Conservation (phyloP, 2,888 invertebrate genomes). For the Rhodophaea formosa region DNA sequence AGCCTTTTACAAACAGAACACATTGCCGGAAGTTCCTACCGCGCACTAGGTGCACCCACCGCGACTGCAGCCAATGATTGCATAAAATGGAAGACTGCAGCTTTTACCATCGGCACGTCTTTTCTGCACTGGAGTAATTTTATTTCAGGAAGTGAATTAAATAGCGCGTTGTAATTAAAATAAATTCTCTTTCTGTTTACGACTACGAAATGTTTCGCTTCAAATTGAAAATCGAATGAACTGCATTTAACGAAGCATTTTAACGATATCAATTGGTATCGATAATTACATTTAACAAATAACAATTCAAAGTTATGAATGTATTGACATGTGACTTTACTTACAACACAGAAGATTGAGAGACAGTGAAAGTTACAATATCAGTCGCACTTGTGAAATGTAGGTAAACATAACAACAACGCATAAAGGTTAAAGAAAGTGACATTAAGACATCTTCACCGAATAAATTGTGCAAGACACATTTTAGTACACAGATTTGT, state of each 20-base stretch:
- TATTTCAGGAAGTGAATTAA: too few relatives aligned
- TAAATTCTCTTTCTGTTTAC: too few relatives aligned
- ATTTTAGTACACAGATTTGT: background rate
- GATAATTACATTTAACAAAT: background rate
- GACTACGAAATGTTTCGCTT: background rate
- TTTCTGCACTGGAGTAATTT: too few relatives aligned
- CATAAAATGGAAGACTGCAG: background rate
- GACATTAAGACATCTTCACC: background rate
- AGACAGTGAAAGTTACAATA: background rate
- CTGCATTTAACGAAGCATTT: too few relatives aligned
- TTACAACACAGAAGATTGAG: background rate
- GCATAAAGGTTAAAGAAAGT: background rate
- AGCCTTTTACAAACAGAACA: background rate
- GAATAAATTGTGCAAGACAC: background rate
- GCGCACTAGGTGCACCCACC: background rate
- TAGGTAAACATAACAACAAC: background rate
- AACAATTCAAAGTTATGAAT: background rate
- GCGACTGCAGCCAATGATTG: background rate
- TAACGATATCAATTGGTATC: background rate
- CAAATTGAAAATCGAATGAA: background rate
- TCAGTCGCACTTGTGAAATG: background rate
- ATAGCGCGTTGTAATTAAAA: too few relatives aligned
- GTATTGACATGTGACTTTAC: background rate
- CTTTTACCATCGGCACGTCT: too few relatives aligned
- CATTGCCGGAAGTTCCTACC: background rate